Base-by-base conservation (phyloP, 2,113 vertebrate genomes). In the Polyodon spathula region DNA sequence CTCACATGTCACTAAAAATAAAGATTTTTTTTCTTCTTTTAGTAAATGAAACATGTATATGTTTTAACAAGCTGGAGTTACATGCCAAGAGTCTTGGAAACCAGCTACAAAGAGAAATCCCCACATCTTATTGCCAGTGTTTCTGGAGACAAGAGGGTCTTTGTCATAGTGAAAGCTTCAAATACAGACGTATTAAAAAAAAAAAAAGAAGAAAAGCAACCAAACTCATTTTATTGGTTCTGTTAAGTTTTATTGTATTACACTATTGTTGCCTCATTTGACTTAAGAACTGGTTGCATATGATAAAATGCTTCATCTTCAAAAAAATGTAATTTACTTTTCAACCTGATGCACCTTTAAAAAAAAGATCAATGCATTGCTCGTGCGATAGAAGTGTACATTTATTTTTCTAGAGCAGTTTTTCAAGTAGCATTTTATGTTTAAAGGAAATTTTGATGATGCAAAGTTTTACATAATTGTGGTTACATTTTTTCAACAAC, bases 41-140 rank as follows among this genome's bases (percentile, higher is more conserved):
- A 55, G 53, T 55, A 55, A 55, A 55, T 55, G 53, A 55, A 55
- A 55, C 53, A 53, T 53, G 53, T 55, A 55, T 55, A 55, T 55
- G 53, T 55, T 55, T 55, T 55, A 55, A 55, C 53, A 55, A 55
- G 53, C 16, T 55, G 53, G 53, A 55, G 37, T 55, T 55, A 17
- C 53, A 55, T 37, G 17, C 53, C 53, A 55, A 38, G 8, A 37
- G 37, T 37, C 53, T 37, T 17, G 17, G 53, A 55, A 55, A 37
- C 4, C 6, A 27, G 53, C 53, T 55, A 55, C 6, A 37, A 16
- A 55, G 17, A 55, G 53, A 55, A 55, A 27, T 55, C 53, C 53
- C 53, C 53, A 55, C 17, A 37, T 37, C 53, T 55, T 17, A 9
- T 37, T 55, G 53, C 53, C 53, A 55, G 53, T 55, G 53, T 16